Base-by-base conservation (phyloP, 2,888 invertebrate species). In the Yponomeuta sedellus region DNA sequence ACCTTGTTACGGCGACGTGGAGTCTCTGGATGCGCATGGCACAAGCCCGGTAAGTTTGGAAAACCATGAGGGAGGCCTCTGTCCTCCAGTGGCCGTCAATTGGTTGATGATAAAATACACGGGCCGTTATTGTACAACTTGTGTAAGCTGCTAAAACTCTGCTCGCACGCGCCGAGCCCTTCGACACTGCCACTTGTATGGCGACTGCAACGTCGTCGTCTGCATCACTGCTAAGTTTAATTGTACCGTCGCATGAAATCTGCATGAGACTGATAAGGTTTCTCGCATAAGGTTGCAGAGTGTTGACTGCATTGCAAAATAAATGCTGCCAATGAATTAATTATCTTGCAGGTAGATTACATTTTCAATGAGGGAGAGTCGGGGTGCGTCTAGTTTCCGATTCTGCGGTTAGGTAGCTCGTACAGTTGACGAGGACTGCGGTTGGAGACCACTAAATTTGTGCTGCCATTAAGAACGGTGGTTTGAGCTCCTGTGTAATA, bases 81-180 rank as follows among this genome's bases (percentile, higher is more conserved):
- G n/a, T n/a, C n/a, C n/a, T n/a, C n/a, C n/a, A n/a, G n/a, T n/a
- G n/a, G n/a, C n/a, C n/a, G n/a, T n/a, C n/a, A n/a, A n/a, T n/a
- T n/a, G n/a, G n/a, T n/a, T n/a, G n/a, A n/a, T n/a, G n/a, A n/a
- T n/a, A n/a, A 77, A 76, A 40, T 92, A 89, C 71, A 76, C 83
- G 0, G 93, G 93, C 34, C 77, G 73, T 62, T 93, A 84, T 75
- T 93, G 93, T 67, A 92, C 93, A 75, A 85, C 85, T 6, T 92
- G 92, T 69, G 81, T 88, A 0, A 83, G 82, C 0, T 92, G 92
- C 68, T 82, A 79, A 67, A 91, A 1, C 78, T 92, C 66, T 93
- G 93, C 71, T 82, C 80, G 5, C 81, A 80, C 68, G 92, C 92
- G 92, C 92, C n/a, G 88, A 92, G 72, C 84, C 86, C 1, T 91